Conservation (phyloP, 30 jellyfish, hydroid and myxozoan species). For the Cassiopea andromeda region DNA sequence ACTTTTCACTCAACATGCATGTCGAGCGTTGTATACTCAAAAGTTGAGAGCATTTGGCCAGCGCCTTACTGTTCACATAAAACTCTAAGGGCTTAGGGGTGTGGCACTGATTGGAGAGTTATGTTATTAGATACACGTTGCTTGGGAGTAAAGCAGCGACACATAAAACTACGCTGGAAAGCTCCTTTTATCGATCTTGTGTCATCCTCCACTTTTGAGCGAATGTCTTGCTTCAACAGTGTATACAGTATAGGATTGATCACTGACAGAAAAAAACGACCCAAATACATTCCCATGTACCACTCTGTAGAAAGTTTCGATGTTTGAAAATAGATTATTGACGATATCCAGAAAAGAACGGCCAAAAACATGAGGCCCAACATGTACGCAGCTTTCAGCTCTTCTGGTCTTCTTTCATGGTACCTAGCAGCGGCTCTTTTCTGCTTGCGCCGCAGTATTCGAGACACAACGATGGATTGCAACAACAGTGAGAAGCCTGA, state of each 20-base stretch:
- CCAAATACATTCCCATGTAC: constrained; percentile 35
- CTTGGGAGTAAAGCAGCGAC: neutral
- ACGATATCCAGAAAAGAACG: neutral
- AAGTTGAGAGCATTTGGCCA: too few relatives aligned
- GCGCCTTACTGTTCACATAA: too few relatives aligned
- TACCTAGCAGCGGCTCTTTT: neutral
- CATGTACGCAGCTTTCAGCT: constrained; percentile 18
- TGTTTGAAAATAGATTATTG: neutral
- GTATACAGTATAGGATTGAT: constrained; percentile 53
- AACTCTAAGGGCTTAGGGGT: too few relatives aligned
- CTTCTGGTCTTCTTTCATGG: constrained; percentile 1
- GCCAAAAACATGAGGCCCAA: constrained; percentile 26
- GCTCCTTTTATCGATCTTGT: neutral
- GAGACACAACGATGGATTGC: neutral
- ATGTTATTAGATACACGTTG: neutral
- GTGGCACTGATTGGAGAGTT: neutral
- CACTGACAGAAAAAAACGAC: constrained; percentile 42
- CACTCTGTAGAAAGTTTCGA: neutral
- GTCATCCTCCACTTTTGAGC: constrained; percentile 15
- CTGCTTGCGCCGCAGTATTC: constrained; percentile 13
- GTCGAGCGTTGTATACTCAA: too few relatives aligned
- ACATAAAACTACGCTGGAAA: neutral
- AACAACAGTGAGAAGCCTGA: constrained; percentile 22
- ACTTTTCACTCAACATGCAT: too few relatives aligned
- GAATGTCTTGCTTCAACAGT: constrained; percentile 30